Evolutionary conservation across 2,113 vertebrate species (phyloP).

Genomic region (Micronycteris hirsuta): DNA sequence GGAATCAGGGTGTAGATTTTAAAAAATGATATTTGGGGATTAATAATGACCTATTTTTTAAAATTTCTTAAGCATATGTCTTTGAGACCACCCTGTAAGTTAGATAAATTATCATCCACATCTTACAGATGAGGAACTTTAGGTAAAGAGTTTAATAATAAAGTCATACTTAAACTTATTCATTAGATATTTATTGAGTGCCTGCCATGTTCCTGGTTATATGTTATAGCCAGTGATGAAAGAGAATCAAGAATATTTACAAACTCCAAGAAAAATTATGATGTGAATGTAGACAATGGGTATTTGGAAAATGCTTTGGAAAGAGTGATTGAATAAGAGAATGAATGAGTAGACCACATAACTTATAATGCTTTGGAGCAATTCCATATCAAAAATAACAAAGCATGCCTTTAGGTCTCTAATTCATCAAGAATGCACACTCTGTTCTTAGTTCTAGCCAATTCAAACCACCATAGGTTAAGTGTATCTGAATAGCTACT

Average conservation of each 20-base stretch:
- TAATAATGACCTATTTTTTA: neutral
- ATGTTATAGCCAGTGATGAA: neutral
- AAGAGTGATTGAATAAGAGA: neutral
- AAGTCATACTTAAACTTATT: neutral
- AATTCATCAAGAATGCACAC: neutral
- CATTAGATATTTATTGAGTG: neutral
- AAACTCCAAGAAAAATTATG: neutral
- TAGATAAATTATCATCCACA: neutral
- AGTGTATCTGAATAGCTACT: neutral
- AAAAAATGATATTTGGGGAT: neutral
- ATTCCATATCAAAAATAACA: neutral
- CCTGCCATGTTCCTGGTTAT: neutral
- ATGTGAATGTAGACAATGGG: neutral
- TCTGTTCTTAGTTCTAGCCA: neutral
- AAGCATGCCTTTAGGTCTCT: neutral
- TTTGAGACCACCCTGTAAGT: neutral
- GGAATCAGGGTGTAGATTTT: neutral
- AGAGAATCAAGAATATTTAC: neutral
- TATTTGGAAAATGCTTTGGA: slow-evolving; percentile 6
- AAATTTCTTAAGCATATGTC: neutral
- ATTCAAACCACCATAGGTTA: neutral
- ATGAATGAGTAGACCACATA: neutral
- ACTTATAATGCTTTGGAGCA: neutral
- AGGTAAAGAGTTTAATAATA: slow-evolving; percentile 1
- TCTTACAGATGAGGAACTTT: neutral